Evolutionary conservation across 2,888 invertebrate species (phyloP).

Genomic region (Criorhina ranunculi): DNA sequence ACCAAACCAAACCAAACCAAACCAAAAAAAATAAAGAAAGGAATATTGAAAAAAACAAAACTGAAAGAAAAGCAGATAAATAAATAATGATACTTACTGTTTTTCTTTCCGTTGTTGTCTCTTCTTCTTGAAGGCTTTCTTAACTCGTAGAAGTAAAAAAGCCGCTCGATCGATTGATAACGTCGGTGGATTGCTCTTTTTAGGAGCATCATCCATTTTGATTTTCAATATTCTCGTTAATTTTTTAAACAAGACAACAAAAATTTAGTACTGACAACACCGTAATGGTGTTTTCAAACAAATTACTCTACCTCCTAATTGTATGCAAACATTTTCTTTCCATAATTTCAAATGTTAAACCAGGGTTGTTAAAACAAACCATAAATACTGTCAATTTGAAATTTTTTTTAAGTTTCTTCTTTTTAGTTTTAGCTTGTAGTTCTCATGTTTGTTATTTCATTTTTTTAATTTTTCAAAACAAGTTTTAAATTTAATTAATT

Average conservation of each 20-base stretch:
- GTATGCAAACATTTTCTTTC: too few relatives aligned
- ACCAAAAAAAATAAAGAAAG: neutral
- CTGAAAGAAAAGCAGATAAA: conserved; percentile 10
- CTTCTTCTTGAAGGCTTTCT: conserved; percentile 95
- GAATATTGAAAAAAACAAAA: neutral
- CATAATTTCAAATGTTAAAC: too few relatives aligned
- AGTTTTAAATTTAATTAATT: too few relatives aligned
- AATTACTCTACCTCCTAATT: too few relatives aligned
- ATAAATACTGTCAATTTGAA: too few relatives aligned
- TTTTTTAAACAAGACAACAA: too few relatives aligned
- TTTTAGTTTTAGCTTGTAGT: neutral
- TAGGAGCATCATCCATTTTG: conserved; percentile 80
- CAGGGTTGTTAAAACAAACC: too few relatives aligned
- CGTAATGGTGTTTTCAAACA: too few relatives aligned
- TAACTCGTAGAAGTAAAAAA: conserved; percentile 93
- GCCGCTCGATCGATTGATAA: conserved; percentile 95
- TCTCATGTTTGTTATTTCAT: too few relatives aligned
- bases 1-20: conserved; percentile 1
- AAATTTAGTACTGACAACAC: too few relatives aligned
- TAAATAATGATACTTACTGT: conserved; percentile 87
- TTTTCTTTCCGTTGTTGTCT: conserved; percentile 94
- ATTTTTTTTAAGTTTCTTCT: conserved; percentile 11
- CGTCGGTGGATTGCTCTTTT: conserved; percentile 84
- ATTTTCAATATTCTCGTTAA: conserved; percentile 14
- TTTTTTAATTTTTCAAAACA: too few relatives aligned